A percentile compares a stretch with the other conserved stretches of the same genome.
phyloP scores from a whole-genome alignment of 2,797 vertebrate species.

The Diglossa cyanea region DNA sequence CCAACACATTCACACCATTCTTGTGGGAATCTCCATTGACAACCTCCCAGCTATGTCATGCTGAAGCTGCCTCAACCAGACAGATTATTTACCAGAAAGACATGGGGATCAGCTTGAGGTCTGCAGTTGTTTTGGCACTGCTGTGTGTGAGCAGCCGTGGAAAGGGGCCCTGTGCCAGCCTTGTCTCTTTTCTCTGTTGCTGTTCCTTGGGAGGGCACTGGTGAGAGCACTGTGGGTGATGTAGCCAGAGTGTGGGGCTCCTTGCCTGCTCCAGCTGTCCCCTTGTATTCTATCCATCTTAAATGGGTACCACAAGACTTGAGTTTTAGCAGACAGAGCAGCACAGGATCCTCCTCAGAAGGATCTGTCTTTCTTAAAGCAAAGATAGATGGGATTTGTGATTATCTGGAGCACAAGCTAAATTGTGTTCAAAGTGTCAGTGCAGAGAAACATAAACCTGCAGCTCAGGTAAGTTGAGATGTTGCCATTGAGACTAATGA shows the following conservation, averaged over 20 bases:
- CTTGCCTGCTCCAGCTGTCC: background rate
- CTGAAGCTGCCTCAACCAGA: background rate
- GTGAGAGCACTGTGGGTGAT: background rate
- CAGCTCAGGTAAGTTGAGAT: constrained; percentile 10
- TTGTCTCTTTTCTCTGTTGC: background rate
- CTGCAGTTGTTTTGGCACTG: background rate
- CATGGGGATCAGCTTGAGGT: background rate
- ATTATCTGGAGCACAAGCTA: background rate
- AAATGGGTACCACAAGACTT: background rate
- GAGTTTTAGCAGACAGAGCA: background rate
- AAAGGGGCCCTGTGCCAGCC: background rate
- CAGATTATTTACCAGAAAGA: background rate
- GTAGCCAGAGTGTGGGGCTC: background rate
- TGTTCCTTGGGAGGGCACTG: background rate
- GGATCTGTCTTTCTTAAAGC: background rate
- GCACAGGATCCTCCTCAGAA: background rate
- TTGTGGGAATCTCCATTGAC: background rate
- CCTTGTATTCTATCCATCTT: background rate
- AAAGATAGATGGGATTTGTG: background rate
- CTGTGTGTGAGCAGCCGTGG: background rate
- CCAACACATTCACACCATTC: background rate
- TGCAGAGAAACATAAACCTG: background rate
- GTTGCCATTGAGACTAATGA: constrained; percentile 39
- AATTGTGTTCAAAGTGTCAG: background rate
- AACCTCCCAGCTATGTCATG: background rate